These are phyloP conservation scores for Chalcosyrphus nemorum DNA, from an alignment of 2,888 invertebrate genomes.

Conservation along the genomic window DNA sequence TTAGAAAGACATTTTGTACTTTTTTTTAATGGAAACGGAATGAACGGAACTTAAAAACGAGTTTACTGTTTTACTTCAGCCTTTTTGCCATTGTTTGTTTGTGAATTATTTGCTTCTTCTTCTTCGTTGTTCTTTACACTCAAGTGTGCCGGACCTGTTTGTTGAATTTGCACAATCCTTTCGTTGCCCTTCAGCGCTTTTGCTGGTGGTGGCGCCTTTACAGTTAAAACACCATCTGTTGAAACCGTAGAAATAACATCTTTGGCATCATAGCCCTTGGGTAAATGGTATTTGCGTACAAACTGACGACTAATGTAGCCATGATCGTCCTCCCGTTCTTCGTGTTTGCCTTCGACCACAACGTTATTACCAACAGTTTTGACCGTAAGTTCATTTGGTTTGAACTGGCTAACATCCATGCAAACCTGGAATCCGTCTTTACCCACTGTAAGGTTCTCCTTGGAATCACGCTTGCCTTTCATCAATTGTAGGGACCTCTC, in stretches of 20 bases:
- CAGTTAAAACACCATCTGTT: slow-evolving; percentile 88
- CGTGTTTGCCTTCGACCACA: slow-evolving; percentile 89
- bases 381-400: slow-evolving; percentile 90
- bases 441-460: slow-evolving; percentile 81
- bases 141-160: slow-evolving; percentile 84
- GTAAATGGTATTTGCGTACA: slow-evolving; percentile 88
- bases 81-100: neutral
- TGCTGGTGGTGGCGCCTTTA: slow-evolving; percentile 87
- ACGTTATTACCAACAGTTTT: slow-evolving; percentile 89
- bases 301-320: slow-evolving; percentile 90
- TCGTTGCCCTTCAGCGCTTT: slow-evolving; percentile 78
- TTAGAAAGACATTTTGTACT: neutral
- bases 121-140: slow-evolving; percentile 77
- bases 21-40: no score
- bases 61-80: slow-evolving; percentile 4
- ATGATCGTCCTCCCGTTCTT: slow-evolving; percentile 88
- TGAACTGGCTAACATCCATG: slow-evolving; percentile 89
- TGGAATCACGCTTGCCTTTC: slow-evolving; percentile 85
- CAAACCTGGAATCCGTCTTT: slow-evolving; percentile 88
- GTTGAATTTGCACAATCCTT: slow-evolving; percentile 84
- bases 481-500: slow-evolving; percentile 84
- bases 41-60: neutral
- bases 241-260: slow-evolving; percentile 89
- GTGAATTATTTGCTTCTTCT: neutral
- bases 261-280: slow-evolving; percentile 89